Percentiles rank a stretch among this genome's conserved stretches.
phyloP scores from a whole-genome alignment of 2,797 vertebrate genomes.

The Ctenopoma kingsleyae region DNA sequence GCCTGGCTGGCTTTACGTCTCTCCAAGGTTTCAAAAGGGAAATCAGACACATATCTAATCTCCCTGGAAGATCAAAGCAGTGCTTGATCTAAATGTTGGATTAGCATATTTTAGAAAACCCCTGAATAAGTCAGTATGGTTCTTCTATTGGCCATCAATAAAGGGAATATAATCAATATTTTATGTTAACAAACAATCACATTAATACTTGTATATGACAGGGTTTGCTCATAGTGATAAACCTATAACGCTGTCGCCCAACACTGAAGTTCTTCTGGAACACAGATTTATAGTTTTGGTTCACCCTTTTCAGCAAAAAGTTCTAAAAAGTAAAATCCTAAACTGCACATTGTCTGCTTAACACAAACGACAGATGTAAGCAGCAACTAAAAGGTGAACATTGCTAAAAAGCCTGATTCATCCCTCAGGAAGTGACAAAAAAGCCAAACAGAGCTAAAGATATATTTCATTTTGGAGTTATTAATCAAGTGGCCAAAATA shows the following conservation, averaged over 20 bases:
- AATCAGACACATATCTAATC: constrained; percentile 66
- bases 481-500: too few species aligned
- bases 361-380: too few species aligned
- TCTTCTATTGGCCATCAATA: constrained; percentile 1
- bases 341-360: too few species aligned
- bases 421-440: too few species aligned
- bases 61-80: constrained; percentile 70
- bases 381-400: too few species aligned
- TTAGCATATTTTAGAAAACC: constrained; percentile 66
- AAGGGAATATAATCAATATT: neutral
- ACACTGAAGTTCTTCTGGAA: neutral
- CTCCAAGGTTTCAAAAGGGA: constrained; percentile 67
- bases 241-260: neutral
- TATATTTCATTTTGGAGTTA: too few species aligned
- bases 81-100: constrained; percentile 69
- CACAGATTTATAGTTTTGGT: neutral
- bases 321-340: neutral
- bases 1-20: constrained; percentile 49
- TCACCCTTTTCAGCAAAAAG: neutral
- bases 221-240: neutral
- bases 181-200: neutral
- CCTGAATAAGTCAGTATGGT: constrained; percentile 44
- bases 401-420: too few species aligned
- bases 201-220: constrained; percentile 3
- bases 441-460: too few species aligned